Evolutionary conservation across 2,888 invertebrate genomes (phyloP).

Genomic region (Ganaspis brasiliensis): DNA sequence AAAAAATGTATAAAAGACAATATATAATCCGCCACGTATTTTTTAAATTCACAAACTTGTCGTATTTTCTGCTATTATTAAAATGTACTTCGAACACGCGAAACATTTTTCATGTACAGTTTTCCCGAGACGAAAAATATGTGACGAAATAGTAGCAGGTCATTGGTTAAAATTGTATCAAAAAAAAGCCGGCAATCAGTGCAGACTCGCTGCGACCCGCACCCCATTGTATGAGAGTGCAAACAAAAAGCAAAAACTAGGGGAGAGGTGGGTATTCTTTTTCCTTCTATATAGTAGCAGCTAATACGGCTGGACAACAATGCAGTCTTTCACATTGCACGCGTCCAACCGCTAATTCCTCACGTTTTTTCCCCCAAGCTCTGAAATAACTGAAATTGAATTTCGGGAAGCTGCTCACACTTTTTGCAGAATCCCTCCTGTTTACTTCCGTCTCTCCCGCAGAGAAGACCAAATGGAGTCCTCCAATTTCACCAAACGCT

Average conservation of each 20-base stretch:
- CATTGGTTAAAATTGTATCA: not conserved
- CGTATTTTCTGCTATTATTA: no score
- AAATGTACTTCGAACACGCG: no score
- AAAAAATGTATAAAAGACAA: no score
- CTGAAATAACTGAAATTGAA: conserved; percentile 68
- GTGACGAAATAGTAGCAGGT: no score
- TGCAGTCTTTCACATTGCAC: conserved; percentile 75
- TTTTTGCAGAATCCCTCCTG: conserved; percentile 61
- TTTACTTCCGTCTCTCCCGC: conserved; percentile 51
- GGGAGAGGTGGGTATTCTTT: conserved; percentile 58
- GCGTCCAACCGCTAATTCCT: conserved; percentile 78
- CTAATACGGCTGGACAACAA: conserved; percentile 78
- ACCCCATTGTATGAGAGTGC: conserved; percentile 41
- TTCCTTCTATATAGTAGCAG: conserved; percentile 66
- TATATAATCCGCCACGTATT: no score
- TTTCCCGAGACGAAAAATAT: no score
- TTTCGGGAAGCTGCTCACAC: conserved; percentile 68
- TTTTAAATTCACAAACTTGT: no score
- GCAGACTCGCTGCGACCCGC: not conserved
- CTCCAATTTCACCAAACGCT: conserved; percentile 6
- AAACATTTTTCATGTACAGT: no score
- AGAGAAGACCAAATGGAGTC: not conserved
- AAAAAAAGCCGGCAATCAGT: conserved; percentile 12
- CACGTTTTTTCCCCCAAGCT: conserved; percentile 65
- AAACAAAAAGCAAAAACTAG: conserved; percentile 61